Conservation (phyloP, 1,140 invertebrate species). For the Habropoda laboriosa region DNA sequence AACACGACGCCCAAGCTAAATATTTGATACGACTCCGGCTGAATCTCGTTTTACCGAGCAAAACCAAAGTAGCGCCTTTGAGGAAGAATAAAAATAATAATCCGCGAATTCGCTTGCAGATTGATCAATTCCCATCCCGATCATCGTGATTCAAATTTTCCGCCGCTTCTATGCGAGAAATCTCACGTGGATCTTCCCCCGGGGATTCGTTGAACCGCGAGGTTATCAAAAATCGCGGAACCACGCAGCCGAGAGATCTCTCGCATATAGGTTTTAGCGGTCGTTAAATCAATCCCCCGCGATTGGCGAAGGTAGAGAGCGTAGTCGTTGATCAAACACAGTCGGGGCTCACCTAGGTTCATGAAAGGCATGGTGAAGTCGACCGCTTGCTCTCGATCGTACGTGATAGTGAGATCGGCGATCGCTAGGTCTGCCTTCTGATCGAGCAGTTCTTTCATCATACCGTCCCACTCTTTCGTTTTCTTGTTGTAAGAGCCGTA, state of each 20-base stretch:
- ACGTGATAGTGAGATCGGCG: constrained; percentile 96
- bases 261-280: background rate
- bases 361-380: constrained; percentile 98
- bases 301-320: background rate
- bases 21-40: no score
- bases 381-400: constrained; percentile 93
- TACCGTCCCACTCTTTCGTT: constrained; percentile 95
- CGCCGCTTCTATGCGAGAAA: no score
- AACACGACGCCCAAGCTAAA: no score
- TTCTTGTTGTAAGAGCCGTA: constrained; percentile 90
- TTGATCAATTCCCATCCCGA: no score
- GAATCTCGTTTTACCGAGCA: no score
- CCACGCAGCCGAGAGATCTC: background rate
- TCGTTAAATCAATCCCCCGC: background rate
- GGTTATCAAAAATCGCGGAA: constrained; percentile 38
- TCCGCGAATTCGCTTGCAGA: no score
- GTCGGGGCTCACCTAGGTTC: constrained; percentile 90
- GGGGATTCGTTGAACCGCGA: background rate
- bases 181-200: no score
- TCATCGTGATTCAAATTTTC: no score
- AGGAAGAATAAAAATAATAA: no score
- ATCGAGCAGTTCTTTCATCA: constrained; percentile 95
- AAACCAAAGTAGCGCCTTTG: no score
- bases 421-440: constrained; percentile 96
- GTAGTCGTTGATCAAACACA: constrained; percentile 9